Percentiles rank a stretch among this genome's conserved stretches.
These are phyloP conservation scores for Temnothorax longispinosus DNA, from an alignment of 1,140 invertebrate species.

Conservation along the genomic window DNA sequence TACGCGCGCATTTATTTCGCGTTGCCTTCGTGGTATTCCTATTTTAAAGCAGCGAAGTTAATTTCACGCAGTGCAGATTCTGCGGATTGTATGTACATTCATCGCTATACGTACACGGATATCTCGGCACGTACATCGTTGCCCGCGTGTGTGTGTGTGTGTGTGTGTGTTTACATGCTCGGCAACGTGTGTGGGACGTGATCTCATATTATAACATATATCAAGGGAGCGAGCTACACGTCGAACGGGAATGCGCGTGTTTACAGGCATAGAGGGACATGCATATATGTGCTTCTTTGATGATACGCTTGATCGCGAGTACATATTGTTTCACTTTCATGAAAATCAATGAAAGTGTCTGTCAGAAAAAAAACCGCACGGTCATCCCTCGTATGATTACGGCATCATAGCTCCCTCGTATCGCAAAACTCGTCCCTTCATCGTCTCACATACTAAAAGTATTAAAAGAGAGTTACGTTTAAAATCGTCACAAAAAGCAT, in stretches of 20 bases:
- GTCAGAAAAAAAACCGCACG: not conserved
- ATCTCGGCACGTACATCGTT: not conserved
- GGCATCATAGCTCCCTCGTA: not conserved
- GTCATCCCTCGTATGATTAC: conserved; percentile 28
- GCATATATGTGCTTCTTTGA: conserved; percentile 62
- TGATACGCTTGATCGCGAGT: conserved; percentile 66
- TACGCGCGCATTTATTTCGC: conserved; percentile 32
- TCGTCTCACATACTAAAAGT: not conserved
- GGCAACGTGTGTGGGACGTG: not conserved
- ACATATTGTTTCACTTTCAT: conserved; percentile 68
- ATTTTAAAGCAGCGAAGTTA: conserved; percentile 72
- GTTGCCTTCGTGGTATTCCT: not conserved
- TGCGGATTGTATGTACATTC: conserved; percentile 65
- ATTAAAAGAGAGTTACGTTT: not conserved
- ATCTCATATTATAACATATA: conserved; percentile 59
- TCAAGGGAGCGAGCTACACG: conserved; percentile 19
- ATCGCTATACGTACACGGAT: conserved; percentile 37
- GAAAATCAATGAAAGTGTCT: conserved; percentile 58
- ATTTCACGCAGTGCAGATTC: conserved; percentile 74
- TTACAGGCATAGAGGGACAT: not conserved
- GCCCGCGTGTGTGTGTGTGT: not conserved
- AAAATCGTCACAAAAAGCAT: not conserved
- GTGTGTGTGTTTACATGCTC: conserved; percentile 1
- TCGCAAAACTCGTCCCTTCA: not conserved
- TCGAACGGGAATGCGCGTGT: conserved; percentile 39